Percentiles rank a stretch among this genome's conserved stretches.
Evolutionary conservation across 2,113 vertebrate genomes (phyloP).

Genomic region (Anas platyrhynchos): DNA sequence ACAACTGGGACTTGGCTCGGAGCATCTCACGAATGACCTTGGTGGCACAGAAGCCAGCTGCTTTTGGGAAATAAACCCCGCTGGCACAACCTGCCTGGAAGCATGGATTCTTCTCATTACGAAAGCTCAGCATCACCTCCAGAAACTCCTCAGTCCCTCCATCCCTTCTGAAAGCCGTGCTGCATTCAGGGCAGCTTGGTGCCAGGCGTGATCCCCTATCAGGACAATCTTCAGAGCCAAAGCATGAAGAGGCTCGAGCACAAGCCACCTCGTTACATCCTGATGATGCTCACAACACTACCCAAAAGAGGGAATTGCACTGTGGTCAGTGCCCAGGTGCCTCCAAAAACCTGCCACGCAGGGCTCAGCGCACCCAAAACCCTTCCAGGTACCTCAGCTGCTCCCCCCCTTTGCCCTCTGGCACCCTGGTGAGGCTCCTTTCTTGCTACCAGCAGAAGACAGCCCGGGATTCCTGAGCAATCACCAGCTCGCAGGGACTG

Average conservation of each 20-base stretch:
- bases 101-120: rapidly evolving
- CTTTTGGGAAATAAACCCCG: not conserved
- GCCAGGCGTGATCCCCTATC: not conserved
- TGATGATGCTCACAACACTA: conserved; percentile 50
- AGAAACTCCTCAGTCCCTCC: not conserved
- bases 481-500: rapidly evolving
- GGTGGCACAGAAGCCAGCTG: not conserved
- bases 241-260: not conserved
- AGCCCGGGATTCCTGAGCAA: not conserved
- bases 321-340: not conserved
- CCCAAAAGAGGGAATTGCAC: not conserved
- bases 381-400: not conserved
- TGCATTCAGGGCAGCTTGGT: not conserved
- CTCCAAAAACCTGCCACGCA: not conserved
- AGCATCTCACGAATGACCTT: not conserved
- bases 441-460: not conserved
- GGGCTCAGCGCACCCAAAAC: not conserved
- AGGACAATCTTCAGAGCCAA: not conserved
- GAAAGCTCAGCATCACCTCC: not conserved
- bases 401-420: not conserved
- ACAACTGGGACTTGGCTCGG: not conserved
- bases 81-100: not conserved
- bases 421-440: not conserved
- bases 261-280: conserved; percentile 47
- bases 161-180: not conserved